Percentiles rank a stretch among this genome's conserved stretches.
phyloP scores from a whole-genome alignment of 2,797 vertebrate species.

The Eidolon dupreanum region DNA sequence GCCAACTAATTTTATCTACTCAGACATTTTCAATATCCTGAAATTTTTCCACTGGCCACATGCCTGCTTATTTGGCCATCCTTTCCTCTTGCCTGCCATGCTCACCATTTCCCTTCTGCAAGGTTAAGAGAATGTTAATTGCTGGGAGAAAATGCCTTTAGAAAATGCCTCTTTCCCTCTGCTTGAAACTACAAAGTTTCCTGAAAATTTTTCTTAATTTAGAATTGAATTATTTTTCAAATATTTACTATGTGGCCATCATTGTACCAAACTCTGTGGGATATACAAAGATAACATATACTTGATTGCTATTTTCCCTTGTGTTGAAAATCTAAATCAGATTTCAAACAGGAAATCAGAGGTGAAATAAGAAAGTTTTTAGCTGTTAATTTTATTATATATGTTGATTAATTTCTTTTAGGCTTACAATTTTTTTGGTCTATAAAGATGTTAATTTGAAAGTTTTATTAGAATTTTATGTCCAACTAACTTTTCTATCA shows the following conservation, averaged over 20 bases:
- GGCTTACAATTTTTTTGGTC: background rate
- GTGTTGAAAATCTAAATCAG: conserved; percentile 37
- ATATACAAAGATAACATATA: background rate
- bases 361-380: background rate
- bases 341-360: background rate
- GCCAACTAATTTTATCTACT: conserved; percentile 8
- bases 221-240: conserved; percentile 17
- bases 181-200: background rate
- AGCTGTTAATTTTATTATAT: conserved; percentile 30
- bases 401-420: background rate
- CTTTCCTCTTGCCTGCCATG: background rate
- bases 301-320: background rate
- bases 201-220: conserved; percentile 12
- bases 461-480: background rate
- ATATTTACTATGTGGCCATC: background rate
- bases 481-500: background rate
- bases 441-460: background rate
- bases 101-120: conserved; percentile 40
- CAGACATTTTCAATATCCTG: background rate
- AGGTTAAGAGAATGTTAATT: conserved; percentile 34
- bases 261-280: background rate
- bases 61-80: conserved; percentile 12
- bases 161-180: background rate
- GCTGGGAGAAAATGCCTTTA: conserved; percentile 9
- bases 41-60: background rate